Percentiles rank a stretch among this genome's conserved stretches.
phyloP scores from a whole-genome alignment of 2,797 vertebrate genomes.

The Selene dorsalis region DNA sequence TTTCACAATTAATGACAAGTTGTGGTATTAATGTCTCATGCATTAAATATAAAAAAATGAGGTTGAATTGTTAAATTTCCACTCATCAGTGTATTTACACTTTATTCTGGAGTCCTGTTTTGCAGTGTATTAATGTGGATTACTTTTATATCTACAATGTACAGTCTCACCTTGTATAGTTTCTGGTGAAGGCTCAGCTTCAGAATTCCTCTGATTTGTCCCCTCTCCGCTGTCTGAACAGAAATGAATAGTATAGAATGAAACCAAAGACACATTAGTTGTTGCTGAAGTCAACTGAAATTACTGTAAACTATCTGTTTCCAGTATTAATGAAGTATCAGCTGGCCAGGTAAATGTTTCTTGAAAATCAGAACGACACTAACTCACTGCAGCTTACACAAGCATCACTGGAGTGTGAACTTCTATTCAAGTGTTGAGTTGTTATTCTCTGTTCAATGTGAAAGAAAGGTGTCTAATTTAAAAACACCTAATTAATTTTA shows the following conservation, averaged over 20 bases:
- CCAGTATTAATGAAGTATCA: not conserved
- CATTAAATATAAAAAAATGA: too few relatives aligned
- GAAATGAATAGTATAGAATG: not conserved
- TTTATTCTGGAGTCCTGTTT: not conserved
- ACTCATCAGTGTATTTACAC: not conserved
- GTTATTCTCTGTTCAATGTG: too few relatives aligned
- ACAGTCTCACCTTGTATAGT: conserved; percentile 31
- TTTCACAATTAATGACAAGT: not conserved
- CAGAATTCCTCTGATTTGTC: not conserved
- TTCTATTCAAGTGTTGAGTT: too few relatives aligned
- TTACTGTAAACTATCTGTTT: not conserved
- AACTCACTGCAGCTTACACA: too few relatives aligned
- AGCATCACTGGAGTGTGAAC: too few relatives aligned
- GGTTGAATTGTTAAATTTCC: not conserved
- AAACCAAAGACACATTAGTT: not conserved
- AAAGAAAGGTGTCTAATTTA: too few relatives aligned
- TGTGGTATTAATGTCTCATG: not conserved
- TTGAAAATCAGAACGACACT: not conserved
- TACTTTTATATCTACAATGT: not conserved
- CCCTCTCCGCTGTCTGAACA: not conserved
- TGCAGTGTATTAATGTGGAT: not conserved
- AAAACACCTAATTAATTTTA: too few relatives aligned
- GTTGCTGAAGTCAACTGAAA: not conserved
- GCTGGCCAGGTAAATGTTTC: not conserved
- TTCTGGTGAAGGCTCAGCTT: not conserved